phyloP scores from a whole-genome alignment of 1,140 invertebrate species.

The Hycleus cichorii region DNA sequence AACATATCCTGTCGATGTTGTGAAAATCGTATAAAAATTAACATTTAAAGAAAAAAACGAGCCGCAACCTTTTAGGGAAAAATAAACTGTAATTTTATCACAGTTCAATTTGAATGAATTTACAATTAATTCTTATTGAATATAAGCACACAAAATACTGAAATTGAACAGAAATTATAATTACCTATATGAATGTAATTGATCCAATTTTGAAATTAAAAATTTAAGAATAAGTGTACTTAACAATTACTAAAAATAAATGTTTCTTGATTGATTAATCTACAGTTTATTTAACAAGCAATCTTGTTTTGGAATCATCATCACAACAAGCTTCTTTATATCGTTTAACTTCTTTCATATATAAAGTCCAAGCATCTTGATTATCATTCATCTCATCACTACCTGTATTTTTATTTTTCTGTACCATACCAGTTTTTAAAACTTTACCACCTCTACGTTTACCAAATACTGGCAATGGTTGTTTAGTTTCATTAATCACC shows the following conservation, averaged over 20 bases:
- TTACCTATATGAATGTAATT: not conserved
- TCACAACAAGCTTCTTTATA: conserved; percentile 87
- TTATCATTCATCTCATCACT: conserved; percentile 57
- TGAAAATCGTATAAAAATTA: no score
- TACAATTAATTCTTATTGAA: no score
- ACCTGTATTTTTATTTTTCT: conserved; percentile 65
- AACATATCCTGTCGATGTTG: no score
- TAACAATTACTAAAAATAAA: not conserved
- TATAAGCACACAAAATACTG: not conserved
- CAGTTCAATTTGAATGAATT: not conserved
- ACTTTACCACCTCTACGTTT: conserved; percentile 79
- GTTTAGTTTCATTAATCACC: conserved; percentile 23
- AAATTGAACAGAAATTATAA: not conserved
- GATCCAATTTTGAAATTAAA: not conserved
- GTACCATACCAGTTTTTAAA: conserved; percentile 81
- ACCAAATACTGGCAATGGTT: conserved; percentile 62
- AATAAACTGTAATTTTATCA: not conserved
- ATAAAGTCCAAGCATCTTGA: conserved; percentile 85
- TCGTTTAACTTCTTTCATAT: conserved; percentile 87
- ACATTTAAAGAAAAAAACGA: no score
- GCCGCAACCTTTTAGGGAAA: not conserved
- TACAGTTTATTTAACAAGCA: conserved; percentile 72
- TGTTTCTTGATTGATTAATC: not conserved
- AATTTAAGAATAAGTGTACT: not conserved
- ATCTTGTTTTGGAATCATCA: conserved; percentile 84